Conservation (phyloP, 2,797 vertebrate species). For the Lithobates sylvaticus region DNA sequence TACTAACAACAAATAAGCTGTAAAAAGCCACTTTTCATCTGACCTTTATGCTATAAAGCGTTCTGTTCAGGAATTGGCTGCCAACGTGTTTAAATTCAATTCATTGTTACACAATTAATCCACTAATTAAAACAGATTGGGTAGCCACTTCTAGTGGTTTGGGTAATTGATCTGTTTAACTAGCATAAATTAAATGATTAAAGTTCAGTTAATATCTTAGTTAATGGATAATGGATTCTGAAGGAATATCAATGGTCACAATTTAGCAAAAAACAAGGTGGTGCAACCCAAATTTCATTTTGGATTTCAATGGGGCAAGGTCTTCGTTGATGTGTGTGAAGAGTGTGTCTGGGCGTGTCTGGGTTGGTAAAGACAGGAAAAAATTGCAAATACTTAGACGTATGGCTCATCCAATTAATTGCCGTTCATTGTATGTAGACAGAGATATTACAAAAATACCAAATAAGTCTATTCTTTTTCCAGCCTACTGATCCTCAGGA, state of each 20-base stretch:
- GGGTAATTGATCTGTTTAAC: constrained; percentile 60
- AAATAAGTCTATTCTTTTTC: no score
- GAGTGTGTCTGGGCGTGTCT: neutral
- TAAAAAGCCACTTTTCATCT: constrained; percentile 46
- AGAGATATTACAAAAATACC: neutral
- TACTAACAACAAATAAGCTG: constrained; percentile 36
- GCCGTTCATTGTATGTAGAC: neutral
- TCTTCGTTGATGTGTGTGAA: neutral
- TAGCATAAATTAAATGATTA: constrained; percentile 52
- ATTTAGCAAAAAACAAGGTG: neutral
- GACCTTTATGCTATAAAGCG: constrained; percentile 54
- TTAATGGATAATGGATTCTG: constrained; percentile 41
- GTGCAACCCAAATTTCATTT: constrained; percentile 1
- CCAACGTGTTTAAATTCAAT: constrained; percentile 47
- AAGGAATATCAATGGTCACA: constrained; percentile 2
- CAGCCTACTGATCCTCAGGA: no score
- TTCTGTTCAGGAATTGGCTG: constrained; percentile 46
- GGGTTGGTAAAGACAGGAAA: neutral
- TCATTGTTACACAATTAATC: constrained; percentile 60
- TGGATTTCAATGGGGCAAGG: neutral
- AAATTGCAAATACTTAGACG: neutral
- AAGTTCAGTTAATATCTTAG: constrained; percentile 32
- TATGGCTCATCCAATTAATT: neutral
- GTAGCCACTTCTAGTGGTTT: constrained; percentile 40
- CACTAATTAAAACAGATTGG: constrained; percentile 58